Evolutionary conservation across 2,888 invertebrate species (phyloP).

Genomic region (Strigamia maritima): DNA sequence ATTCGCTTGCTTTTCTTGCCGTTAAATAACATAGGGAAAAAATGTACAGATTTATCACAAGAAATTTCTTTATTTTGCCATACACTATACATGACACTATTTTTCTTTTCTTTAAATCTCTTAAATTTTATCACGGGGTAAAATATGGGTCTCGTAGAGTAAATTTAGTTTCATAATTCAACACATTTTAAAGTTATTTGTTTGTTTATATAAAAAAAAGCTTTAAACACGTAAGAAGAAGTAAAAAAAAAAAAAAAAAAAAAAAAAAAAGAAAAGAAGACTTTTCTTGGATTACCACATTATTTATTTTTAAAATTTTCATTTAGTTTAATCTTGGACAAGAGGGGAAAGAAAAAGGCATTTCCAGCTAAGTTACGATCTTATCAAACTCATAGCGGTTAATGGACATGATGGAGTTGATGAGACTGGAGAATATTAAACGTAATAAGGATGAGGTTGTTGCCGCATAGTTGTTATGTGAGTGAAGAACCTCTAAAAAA

Average conservation of each 20-base stretch:
- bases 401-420: constrained; percentile 5
- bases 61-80: neutral
- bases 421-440: constrained; percentile 4
- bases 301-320: constrained; percentile 1
- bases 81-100: no score
- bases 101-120: no score
- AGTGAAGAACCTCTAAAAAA: neutral
- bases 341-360: neutral
- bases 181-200: neutral
- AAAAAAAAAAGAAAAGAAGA: neutral
- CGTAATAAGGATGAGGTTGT: constrained; percentile 15
- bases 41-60: no score
- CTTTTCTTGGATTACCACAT: neutral
- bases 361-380: neutral
- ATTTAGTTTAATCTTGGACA: neutral
- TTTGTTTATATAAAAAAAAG: neutral
- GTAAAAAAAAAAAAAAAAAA: neutral
- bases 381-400: constrained; percentile 2
- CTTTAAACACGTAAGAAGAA: neutral
- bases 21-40: neutral
- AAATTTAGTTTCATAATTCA: neutral
- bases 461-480: neutral
- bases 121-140: no score
- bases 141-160: no score
- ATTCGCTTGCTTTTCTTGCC: neutral